Evolutionary conservation across 2,888 invertebrate genomes (phyloP).

Genomic region (Sericinus montela): DNA sequence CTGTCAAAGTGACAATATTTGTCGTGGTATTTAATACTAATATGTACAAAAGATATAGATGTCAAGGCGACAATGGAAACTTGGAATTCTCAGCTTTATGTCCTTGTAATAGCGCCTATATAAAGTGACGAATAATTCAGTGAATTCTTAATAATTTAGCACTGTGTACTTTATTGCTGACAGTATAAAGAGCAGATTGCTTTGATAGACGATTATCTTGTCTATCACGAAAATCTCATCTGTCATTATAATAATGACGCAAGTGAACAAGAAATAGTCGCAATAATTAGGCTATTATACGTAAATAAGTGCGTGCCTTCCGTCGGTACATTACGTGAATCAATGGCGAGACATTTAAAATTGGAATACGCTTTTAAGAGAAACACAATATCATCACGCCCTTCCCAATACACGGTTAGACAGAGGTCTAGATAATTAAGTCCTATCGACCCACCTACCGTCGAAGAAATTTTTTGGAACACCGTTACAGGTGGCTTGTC

Average conservation of each 20-base stretch:
- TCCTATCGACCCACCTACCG: no score
- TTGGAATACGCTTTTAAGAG: no score
- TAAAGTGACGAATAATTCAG: background rate
- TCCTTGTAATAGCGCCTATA: slow-evolving; percentile 3
- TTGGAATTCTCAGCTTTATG: slow-evolving; percentile 21
- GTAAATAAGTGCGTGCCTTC: background rate
- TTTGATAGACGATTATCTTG: slow-evolving; percentile 21
- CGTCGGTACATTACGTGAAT: no score
- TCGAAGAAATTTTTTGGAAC: no score
- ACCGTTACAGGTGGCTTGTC: no score
- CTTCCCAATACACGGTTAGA: no score
- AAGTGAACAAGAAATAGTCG: slow-evolving; percentile 11
- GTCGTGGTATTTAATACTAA: slow-evolving; percentile 34
- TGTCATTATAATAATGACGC: slow-evolving; percentile 23
- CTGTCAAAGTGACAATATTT: slow-evolving; percentile 44
- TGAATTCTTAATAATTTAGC: slow-evolving; percentile 10
- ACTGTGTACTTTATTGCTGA: slow-evolving; percentile 18
- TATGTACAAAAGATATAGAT: slow-evolving; percentile 46
- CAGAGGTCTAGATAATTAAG: no score
- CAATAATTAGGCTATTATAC: background rate
- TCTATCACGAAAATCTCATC: slow-evolving; percentile 22
- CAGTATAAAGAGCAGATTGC: slow-evolving; percentile 15
- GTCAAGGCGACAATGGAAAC: slow-evolving; percentile 41
- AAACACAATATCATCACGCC: no score
- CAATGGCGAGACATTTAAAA: no score